A percentile compares a stretch with the other conserved stretches of the same genome.
Evolutionary conservation across 2,113 vertebrate species (phyloP).

Genomic region (Sinocyclocheilus anophthalmus): DNA sequence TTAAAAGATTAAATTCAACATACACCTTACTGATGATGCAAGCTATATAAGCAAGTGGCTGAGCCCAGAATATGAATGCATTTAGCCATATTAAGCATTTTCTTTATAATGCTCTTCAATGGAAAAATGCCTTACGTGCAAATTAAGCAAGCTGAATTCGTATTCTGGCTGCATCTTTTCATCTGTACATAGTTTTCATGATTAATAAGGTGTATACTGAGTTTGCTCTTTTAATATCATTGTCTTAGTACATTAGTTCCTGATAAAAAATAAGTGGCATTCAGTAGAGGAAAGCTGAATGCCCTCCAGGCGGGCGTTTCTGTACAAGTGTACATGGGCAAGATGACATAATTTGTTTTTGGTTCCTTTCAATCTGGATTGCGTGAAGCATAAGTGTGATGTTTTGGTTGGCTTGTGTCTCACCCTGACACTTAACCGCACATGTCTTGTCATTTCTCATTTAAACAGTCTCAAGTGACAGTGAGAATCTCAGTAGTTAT

Average conservation of each 20-base stretch:
- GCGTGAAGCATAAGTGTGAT: neutral
- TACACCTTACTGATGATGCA: neutral
- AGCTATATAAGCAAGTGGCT: neutral
- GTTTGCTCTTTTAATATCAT: neutral
- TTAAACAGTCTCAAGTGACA: neutral
- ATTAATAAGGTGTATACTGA: neutral
- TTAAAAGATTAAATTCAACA: neutral
- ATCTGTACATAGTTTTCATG: neutral
- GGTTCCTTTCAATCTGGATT: neutral
- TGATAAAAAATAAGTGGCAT: neutral
- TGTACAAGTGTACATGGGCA: neutral
- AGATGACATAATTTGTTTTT: slow-evolving; percentile 13
- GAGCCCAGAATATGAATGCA: neutral
- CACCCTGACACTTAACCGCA: neutral
- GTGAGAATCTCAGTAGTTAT: neutral
- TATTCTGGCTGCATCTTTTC: neutral
- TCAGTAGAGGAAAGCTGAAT: neutral
- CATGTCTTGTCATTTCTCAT: neutral
- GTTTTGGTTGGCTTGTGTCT: slow-evolving; percentile 5
- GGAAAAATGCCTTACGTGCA: neutral
- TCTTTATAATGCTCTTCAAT: neutral
- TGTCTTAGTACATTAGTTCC: neutral
- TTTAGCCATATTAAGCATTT: neutral
- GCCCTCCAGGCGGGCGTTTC: neutral
- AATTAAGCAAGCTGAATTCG: neutral